Percentiles rank a stretch among this genome's conserved stretches.
Evolutionary conservation across 2,113 vertebrate species (phyloP).

Genomic region (Clarias batrachus): DNA sequence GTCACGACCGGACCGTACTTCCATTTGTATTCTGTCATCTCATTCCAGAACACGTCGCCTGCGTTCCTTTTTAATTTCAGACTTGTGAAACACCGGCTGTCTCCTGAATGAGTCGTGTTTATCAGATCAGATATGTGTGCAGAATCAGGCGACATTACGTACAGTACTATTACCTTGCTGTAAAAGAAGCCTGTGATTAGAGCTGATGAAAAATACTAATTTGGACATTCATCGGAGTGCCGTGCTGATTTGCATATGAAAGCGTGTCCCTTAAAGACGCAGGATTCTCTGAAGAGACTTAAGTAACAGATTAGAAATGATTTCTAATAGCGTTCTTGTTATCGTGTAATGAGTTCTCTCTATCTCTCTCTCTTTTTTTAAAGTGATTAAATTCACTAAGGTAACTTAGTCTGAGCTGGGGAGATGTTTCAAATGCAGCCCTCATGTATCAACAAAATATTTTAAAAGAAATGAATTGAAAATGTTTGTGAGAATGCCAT

Average conservation of each 20-base stretch:
- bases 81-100: too few relatives aligned
- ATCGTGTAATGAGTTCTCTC: neutral
- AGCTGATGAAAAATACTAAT: constrained; percentile 1
- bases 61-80: too few relatives aligned
- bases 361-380: too few relatives aligned
- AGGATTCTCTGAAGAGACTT: neutral
- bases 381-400: too few relatives aligned
- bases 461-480: too few relatives aligned
- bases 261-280: neutral
- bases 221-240: neutral
- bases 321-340: neutral
- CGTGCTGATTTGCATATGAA: neutral
- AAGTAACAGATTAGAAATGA: neutral
- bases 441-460: too few relatives aligned
- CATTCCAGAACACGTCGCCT: too few relatives aligned
- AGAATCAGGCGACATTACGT: neutral
- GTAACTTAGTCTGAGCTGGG: neutral
- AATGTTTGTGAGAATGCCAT: too few relatives aligned
- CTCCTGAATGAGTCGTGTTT: neutral
- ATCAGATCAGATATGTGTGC: neutral
- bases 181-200: constrained; percentile 1
- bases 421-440: too few relatives aligned
- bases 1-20: neutral
- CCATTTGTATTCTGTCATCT: too few relatives aligned
- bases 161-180: too few relatives aligned